Evolutionary conservation across 2,113 vertebrate genomes (phyloP).

Genomic region (Microcebus lehilahytsara): DNA sequence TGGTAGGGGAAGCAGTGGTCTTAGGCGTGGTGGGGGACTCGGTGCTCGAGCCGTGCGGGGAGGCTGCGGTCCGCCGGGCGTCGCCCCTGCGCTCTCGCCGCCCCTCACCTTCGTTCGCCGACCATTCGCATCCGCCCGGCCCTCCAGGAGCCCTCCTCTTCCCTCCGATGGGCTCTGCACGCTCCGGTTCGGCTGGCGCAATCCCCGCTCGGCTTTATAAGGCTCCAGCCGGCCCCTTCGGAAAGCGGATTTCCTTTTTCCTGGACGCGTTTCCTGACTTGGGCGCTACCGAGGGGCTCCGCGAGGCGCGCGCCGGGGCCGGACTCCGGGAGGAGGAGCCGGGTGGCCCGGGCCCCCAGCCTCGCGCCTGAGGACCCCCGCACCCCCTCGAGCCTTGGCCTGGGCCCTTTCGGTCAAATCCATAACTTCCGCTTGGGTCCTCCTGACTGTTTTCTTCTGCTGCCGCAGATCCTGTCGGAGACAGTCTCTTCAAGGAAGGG

Average conservation of each 20-base stretch:
- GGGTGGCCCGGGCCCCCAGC: conserved; percentile 39
- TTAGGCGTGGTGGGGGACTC: not conserved
- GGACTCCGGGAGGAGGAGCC: conserved; percentile 69
- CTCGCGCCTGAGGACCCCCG: not conserved
- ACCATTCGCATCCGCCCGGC: not conserved
- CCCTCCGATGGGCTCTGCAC: conserved; percentile 24
- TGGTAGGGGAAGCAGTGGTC: not conserved
- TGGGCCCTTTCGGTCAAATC: not conserved
- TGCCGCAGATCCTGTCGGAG: conserved; percentile 88
- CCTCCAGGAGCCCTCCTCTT: not conserved
- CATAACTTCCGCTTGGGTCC: not conserved
- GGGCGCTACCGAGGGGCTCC: conserved; percentile 75
- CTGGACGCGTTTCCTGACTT: conserved; percentile 99
- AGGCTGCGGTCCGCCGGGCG: not conserved
- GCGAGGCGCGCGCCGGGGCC: conserved; percentile 33
- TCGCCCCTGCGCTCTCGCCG: conserved; percentile 27
- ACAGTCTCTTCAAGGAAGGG: conserved; percentile 95
- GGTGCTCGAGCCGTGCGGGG: not conserved
- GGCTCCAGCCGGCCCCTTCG: conserved; percentile 84
- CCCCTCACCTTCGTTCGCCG: conserved; percentile 35
- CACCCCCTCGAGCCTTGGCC: not conserved
- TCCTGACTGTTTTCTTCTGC: conserved; percentile 40
- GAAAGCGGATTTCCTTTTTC: conserved; percentile 99
- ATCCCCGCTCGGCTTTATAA: conserved; percentile 80
- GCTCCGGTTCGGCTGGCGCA: conserved; percentile 39